Evolutionary conservation across 1,140 invertebrate genomes (phyloP).

Genomic region (Tigriopus japonicus): DNA sequence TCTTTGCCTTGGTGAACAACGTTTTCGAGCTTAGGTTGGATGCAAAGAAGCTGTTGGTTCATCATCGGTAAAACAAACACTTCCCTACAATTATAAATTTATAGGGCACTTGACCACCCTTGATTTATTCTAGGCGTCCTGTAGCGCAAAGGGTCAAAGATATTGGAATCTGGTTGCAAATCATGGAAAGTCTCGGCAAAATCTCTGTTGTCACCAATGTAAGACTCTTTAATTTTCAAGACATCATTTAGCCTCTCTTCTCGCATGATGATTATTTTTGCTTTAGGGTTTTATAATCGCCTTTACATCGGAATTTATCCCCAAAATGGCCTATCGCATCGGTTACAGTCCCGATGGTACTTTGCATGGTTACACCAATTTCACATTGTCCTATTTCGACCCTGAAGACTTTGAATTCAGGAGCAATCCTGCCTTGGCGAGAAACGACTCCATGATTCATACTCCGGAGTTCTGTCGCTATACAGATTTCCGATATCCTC

Average conservation of each 20-base stretch:
- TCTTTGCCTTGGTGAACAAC: conserved; percentile 73
- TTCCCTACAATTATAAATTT: background rate
- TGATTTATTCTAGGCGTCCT: conserved; percentile 32
- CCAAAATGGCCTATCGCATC: conserved; percentile 60
- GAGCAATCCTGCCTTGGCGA: conserved; percentile 13
- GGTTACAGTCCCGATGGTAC: conserved; percentile 36
- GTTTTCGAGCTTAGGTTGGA: conserved; percentile 72
- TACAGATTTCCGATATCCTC: conserved; percentile 43
- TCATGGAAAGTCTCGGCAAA: conserved; percentile 59
- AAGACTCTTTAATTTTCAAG: conserved; percentile 25
- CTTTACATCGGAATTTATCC: conserved; percentile 95
- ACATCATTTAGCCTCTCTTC: too few species aligned
- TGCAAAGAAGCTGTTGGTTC: conserved; percentile 62
- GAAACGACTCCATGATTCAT: conserved; percentile 16
- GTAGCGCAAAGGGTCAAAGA: conserved; percentile 61
- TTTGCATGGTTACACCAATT: conserved; percentile 57
- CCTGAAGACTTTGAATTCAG: conserved; percentile 39
- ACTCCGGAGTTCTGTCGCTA: conserved; percentile 37
- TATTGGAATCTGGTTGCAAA: conserved; percentile 81
- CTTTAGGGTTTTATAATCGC: conserved; percentile 90
- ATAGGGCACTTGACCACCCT: background rate
- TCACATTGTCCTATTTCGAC: conserved; percentile 61
- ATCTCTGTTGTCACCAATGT: conserved; percentile 83
- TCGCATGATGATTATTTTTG: conserved; percentile 21
- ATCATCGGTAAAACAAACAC: conserved; percentile 35